Evolutionary conservation across 2,888 invertebrate species (phyloP).

Genomic region (Melanophora roralis): DNA sequence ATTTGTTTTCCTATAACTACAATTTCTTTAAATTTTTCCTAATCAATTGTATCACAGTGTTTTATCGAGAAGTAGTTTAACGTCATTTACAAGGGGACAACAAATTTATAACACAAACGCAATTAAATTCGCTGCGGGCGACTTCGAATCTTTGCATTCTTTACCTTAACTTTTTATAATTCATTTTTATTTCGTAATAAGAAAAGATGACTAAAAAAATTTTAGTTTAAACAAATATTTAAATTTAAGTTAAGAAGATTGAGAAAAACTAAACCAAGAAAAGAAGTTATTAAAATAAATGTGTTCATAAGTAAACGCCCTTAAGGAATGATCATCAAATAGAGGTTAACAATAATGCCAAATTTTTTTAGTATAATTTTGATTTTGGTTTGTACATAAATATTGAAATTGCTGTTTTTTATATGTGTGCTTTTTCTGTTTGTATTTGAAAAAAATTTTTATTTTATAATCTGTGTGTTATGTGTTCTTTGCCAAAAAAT

Average conservation of each 20-base stretch:
- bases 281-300: slow-evolving; percentile 42
- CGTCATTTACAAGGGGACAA: slow-evolving; percentile 66
- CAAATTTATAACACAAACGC: slow-evolving; percentile 74
- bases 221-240: slow-evolving; percentile 29
- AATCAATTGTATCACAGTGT: slow-evolving; percentile 18
- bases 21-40: no score
- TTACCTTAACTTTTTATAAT: neutral
- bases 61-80: slow-evolving; percentile 47
- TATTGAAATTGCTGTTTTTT: neutral
- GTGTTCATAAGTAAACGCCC: slow-evolving; percentile 49
- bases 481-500: slow-evolving; percentile 5
- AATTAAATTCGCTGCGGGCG: slow-evolving; percentile 74
- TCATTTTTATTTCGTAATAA: neutral
- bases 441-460: neutral
- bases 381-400: neutral
- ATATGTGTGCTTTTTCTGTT: slow-evolving; percentile 16
- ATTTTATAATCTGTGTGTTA: slow-evolving; percentile 19
- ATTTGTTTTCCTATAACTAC: no score
- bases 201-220: slow-evolving; percentile 21
- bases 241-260: slow-evolving; percentile 22
- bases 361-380: slow-evolving; percentile 41
- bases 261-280: neutral
- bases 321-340: slow-evolving; percentile 41
- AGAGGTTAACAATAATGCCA: slow-evolving; percentile 56
- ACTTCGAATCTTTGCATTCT: slow-evolving; percentile 65